Evolutionary conservation across 2,797 vertebrate species (phyloP).

Genomic region (Notoglanidium macrostoma): DNA sequence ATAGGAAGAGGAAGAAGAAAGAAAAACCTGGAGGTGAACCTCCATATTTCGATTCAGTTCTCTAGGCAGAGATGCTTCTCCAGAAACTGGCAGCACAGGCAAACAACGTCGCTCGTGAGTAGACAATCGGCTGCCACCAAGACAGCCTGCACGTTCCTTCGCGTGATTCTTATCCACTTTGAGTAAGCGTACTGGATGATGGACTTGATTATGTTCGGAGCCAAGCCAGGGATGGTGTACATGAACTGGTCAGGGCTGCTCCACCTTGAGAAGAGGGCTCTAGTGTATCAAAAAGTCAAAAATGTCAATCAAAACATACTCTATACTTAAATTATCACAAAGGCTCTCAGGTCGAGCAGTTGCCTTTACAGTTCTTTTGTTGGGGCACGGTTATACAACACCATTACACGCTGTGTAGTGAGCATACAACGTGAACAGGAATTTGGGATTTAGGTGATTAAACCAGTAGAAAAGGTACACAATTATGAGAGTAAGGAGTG

Average conservation of each 20-base stretch:
- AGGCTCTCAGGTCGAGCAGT: background rate
- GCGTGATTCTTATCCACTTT: background rate
- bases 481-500: no score
- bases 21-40: background rate
- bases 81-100: background rate
- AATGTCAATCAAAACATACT: background rate
- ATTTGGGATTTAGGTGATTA: background rate
- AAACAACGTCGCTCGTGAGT: background rate
- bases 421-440: background rate
- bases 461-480: background rate
- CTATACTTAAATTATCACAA: background rate
- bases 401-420: background rate
- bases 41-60: background rate
- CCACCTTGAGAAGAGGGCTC: background rate
- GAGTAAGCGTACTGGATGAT: slow-evolving; percentile 7
- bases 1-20: no score
- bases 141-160: background rate
- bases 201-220: background rate
- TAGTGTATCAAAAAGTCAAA: background rate
- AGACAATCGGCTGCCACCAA: slow-evolving; percentile 13
- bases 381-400: background rate
- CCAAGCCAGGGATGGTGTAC: background rate
- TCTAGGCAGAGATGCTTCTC: background rate
- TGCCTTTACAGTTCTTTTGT: background rate
- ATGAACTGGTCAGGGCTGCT: background rate